These are phyloP conservation scores for Drosophila erecta DNA, from an alignment of 1,140 invertebrate genomes.

Conservation along the genomic window DNA sequence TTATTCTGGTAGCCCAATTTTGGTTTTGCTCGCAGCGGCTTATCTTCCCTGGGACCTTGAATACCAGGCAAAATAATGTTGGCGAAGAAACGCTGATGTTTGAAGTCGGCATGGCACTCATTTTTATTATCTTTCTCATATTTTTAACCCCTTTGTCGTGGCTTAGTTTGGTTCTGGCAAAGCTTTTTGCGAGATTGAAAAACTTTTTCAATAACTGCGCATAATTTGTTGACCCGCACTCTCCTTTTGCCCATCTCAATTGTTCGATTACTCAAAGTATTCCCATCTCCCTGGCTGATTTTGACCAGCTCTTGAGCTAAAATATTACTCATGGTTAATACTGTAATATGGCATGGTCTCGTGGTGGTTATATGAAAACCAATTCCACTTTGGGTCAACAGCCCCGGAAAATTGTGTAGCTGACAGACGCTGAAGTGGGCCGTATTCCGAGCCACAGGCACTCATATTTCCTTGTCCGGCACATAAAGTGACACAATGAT, in stretches of 20 bases:
- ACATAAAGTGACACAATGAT: constrained; percentile 81
- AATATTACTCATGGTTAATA: constrained; percentile 41
- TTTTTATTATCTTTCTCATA: constrained; percentile 71
- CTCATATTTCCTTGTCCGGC: constrained; percentile 68
- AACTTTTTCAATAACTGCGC: constrained; percentile 77
- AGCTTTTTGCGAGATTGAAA: constrained; percentile 77
- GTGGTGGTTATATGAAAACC: neutral
- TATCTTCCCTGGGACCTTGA: constrained; percentile 47
- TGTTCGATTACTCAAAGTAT: constrained; percentile 17
- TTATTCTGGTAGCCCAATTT: constrained; percentile 74
- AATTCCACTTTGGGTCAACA: constrained; percentile 17
- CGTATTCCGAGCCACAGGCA: constrained; percentile 24
- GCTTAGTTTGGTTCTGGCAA: constrained; percentile 56
- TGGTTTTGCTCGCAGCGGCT: constrained; percentile 52
- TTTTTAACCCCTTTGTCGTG: constrained; percentile 68
- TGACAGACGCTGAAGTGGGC: constrained; percentile 33
- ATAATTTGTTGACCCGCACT: constrained; percentile 47
- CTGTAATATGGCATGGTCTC: constrained; percentile 7
- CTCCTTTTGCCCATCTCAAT: constrained; percentile 1
- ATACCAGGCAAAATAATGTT: constrained; percentile 31
- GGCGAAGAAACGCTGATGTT: constrained; percentile 34
- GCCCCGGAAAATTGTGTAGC: constrained; percentile 57
- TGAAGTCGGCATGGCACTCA: constrained; percentile 33
- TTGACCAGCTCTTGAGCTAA: constrained; percentile 17
- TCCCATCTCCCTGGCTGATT: constrained; percentile 14